A percentile compares a stretch with the other conserved stretches of the same genome.
Conservation (phyloP, 2,113 vertebrate genomes). For the Rattus rattus region DNA sequence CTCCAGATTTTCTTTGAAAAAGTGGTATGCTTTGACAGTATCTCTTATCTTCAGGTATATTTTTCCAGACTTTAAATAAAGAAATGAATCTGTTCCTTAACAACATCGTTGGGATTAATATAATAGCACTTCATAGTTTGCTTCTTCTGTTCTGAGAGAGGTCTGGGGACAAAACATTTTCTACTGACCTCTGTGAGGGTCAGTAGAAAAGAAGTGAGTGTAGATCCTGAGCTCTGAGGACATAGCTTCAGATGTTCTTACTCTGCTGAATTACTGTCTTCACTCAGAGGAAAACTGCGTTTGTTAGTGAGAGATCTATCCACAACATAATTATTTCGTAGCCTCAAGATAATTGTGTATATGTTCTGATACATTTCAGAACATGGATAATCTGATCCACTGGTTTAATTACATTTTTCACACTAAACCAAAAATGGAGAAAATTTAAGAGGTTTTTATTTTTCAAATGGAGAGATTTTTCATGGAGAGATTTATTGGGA, state of each 20-base stretch:
- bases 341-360: constrained; percentile 2
- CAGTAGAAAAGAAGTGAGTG: neutral
- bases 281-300: constrained; percentile 13
- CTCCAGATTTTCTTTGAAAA: neutral
- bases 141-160: constrained; percentile 92
- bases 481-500: no score
- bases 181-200: constrained; percentile 12
- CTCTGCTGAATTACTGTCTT: constrained; percentile 51
- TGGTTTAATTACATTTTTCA: constrained; percentile 28
- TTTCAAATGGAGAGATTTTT: no score
- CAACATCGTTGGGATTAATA: constrained; percentile 93
- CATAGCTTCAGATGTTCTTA: neutral
- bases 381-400: neutral
- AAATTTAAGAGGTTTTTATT: neutral
- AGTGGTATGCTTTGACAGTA: neutral
- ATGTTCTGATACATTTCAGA: constrained; percentile 43
- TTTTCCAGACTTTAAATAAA: constrained; percentile 91
- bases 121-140: constrained; percentile 92
- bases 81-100: constrained; percentile 85
- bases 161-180: constrained; percentile 91
- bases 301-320: constrained; percentile 52
- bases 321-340: constrained; percentile 25
- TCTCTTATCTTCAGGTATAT: neutral
- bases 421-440: neutral
- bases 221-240: neutral